phyloP scores from a whole-genome alignment of 2,797 vertebrate species.

The Cheirogaleus major region DNA sequence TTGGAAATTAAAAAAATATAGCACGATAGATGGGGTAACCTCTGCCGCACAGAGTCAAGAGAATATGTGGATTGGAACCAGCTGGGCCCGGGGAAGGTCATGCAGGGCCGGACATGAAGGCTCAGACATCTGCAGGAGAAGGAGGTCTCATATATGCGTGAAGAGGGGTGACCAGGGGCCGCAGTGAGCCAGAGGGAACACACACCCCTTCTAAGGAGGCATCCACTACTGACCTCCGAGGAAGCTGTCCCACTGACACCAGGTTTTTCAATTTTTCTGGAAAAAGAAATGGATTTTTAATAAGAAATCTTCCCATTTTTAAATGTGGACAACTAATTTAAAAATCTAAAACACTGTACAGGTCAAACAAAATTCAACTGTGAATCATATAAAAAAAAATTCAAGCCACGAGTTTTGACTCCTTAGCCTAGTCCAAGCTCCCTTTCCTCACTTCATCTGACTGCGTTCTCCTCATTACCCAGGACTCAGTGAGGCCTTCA shows the following conservation, averaged over 20 bases:
- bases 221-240: not conserved
- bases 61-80: not conserved
- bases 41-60: not conserved
- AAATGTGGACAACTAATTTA: not conserved
- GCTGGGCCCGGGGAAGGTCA: not conserved
- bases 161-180: not conserved
- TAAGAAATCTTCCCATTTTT: not conserved
- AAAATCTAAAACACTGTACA: not conserved
- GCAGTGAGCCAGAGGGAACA: not conserved
- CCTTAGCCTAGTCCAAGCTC: not conserved
- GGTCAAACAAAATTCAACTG: not conserved
- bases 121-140: not conserved
- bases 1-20: not conserved
- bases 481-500: not conserved
- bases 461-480: not conserved
- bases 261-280: not conserved
- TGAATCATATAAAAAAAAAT: not conserved
- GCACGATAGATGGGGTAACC: not conserved
- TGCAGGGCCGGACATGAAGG: not conserved
- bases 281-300: slow-evolving; percentile 28
- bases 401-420: not conserved
- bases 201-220: not conserved
- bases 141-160: not conserved
- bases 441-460: not conserved
- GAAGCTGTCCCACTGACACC: not conserved